phyloP scores from a whole-genome alignment of 92 coral and sea anemone genomes.

The Phenganax stokvisi region DNA sequence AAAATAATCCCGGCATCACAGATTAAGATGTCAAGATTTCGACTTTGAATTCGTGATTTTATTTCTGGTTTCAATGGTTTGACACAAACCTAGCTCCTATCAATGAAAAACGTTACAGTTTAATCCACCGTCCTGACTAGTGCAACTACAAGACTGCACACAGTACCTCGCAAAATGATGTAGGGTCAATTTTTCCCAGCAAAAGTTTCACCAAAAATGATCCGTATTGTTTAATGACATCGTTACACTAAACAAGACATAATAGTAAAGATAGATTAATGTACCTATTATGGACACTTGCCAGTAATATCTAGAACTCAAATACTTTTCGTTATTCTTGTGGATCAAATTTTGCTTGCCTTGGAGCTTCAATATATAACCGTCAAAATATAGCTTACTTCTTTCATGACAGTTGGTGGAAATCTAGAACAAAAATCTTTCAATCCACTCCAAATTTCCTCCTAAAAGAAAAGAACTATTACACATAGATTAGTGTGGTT shows the following conservation, averaged over 20 bases:
- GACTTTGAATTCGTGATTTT: background rate
- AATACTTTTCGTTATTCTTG: background rate
- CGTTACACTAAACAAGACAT: conserved; percentile 18
- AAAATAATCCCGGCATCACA: background rate
- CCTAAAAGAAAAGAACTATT: background rate
- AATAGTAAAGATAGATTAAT: background rate
- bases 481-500: no score
- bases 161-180: conserved; percentile 22
- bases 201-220: conserved; percentile 16
- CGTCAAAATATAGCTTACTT: conserved; percentile 5
- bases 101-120: background rate
- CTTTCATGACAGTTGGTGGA: background rate
- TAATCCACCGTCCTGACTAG: background rate
- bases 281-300: background rate
- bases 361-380: background rate
- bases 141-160: background rate
- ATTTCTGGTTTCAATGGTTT: background rate
- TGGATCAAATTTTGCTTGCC: background rate
- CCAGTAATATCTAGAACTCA: background rate
- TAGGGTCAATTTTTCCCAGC: conserved; percentile 22
- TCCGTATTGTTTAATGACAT: conserved; percentile 9
- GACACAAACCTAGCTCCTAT: background rate
- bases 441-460: conserved; percentile 22
- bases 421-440: conserved; percentile 20
- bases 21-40: background rate